These are phyloP conservation scores for Ichneumoninae sp. DNA, from an alignment of 2,888 invertebrate species.

Conservation along the genomic window DNA sequence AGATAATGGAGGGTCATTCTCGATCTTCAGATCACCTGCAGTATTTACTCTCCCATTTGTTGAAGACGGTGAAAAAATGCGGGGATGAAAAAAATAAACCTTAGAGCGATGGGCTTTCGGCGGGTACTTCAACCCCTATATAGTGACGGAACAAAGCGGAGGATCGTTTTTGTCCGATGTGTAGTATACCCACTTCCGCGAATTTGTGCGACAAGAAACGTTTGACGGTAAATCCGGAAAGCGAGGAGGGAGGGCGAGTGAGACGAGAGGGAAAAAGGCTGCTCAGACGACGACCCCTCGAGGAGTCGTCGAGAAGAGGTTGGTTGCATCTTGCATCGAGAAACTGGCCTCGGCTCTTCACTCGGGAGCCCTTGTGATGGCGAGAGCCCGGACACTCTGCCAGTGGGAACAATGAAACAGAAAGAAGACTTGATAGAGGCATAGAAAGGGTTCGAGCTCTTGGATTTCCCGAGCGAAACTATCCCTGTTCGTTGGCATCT, in stretches of 20 bases:
- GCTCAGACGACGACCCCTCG: not conserved
- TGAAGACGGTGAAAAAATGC: not conserved
- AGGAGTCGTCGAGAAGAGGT: slow-evolving; percentile 15
- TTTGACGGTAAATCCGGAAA: slow-evolving; percentile 37
- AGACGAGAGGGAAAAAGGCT: not conserved
- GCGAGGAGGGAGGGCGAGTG: slow-evolving; percentile 15
- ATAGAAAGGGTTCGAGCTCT: slow-evolving; percentile 21
- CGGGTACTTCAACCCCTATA: not conserved
- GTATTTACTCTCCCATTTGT: no score
- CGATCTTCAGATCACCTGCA: no score
- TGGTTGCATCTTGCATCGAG: slow-evolving; percentile 26
- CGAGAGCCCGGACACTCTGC: slow-evolving; percentile 23
- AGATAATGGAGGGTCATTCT: no score
- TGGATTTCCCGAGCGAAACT: slow-evolving; percentile 42
- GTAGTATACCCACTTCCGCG: slow-evolving; percentile 2
- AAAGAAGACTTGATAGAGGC: slow-evolving; percentile 28
- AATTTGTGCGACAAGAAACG: slow-evolving; percentile 15
- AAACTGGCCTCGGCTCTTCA: slow-evolving; percentile 40
- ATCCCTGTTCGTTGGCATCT: slow-evolving; percentile 32
- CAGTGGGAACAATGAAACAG: slow-evolving; percentile 41
- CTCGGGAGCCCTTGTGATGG: not conserved
- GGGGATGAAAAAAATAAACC: not conserved
- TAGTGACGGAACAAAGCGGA: slow-evolving; percentile 17
- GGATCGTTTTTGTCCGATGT: slow-evolving; percentile 21
- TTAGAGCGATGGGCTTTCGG: not conserved